Conservation (phyloP, 2,113 vertebrate species). For the Caretta caretta region DNA sequence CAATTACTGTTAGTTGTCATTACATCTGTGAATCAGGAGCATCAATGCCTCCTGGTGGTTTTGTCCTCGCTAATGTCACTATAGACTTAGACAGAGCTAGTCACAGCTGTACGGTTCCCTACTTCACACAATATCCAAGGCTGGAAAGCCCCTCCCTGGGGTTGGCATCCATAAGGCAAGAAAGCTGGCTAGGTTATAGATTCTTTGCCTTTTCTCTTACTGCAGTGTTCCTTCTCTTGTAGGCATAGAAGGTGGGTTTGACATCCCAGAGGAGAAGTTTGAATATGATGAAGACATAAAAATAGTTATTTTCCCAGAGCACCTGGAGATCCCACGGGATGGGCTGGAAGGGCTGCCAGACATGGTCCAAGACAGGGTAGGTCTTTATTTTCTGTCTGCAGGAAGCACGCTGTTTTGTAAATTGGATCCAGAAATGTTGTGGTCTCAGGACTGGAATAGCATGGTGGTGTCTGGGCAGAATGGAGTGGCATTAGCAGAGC, state of each 20-base stretch:
- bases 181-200: background rate
- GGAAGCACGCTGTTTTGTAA: background rate
- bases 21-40: background rate
- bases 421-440: background rate
- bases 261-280: constrained; percentile 90
- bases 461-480: background rate
- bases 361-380: constrained; percentile 94
- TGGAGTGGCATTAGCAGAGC: background rate
- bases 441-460: background rate
- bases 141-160: background rate
- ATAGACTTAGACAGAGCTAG: background rate
- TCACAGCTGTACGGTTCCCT: background rate
- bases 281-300: constrained; percentile 95
- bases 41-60: background rate
- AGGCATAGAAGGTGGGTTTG: constrained; percentile 98
- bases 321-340: constrained; percentile 92
- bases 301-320: constrained; percentile 95
- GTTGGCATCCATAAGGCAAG: background rate
- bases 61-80: background rate
- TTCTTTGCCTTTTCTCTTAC: background rate
- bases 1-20: background rate
- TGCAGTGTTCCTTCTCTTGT: background rate
- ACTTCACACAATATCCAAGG: background rate
- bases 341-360: constrained; percentile 90
- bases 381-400: constrained; percentile 9